Base-by-base conservation (phyloP, 2,797 vertebrate genomes). In the Tiaroga cobitis region DNA sequence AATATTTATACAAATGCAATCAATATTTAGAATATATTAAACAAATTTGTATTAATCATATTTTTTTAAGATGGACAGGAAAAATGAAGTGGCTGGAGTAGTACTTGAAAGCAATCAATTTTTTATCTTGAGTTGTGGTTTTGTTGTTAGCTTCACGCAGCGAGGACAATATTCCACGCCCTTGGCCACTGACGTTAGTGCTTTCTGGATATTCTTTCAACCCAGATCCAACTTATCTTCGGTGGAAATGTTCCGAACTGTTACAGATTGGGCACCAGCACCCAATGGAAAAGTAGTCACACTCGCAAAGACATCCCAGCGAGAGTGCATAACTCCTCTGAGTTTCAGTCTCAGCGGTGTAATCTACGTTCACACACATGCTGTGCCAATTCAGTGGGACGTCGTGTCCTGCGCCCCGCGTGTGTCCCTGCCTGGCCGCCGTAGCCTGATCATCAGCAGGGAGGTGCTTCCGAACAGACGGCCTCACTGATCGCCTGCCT, bases 391-490 rank as follows among this genome's bases (percentile, higher is more conserved):
- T 65, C 81, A 49, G 13, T 7, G 56, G 70, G 70, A 65, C 15
- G 29, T 49, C 9, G 18, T 41, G 39, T 69, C 63, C 61, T 32
- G 34, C 3, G 15, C 26, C 15, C 46, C 2, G 2, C 16, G 26
- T 49, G 34, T 82, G 79, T 86, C 85, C 70, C 61, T 34, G 75
- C 76, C 51, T 34, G 83, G 83, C 76, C 76, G 54, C 83, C 51
- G 5, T 70, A 85, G 68, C 39, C 75, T 29, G 26, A 41, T 39
- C 51, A 61, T 80, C 68, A 80, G 77, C 61, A 3, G 77, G 78
- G 77, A 81, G 70, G 78, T 67, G 59, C 77, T 65, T 75, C 78
- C 8, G 37, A 86, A 86, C 79, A 81, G 79, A 81, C 46, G 46
- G 34, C 26, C 69, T 75, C 59, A 63, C 81, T 34, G 49, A 68